Evolutionary conservation across 2,113 vertebrate species (phyloP), one percentile per base, ranked within the genome.

Genomic region (Takifugu bimaculatus): DNA sequence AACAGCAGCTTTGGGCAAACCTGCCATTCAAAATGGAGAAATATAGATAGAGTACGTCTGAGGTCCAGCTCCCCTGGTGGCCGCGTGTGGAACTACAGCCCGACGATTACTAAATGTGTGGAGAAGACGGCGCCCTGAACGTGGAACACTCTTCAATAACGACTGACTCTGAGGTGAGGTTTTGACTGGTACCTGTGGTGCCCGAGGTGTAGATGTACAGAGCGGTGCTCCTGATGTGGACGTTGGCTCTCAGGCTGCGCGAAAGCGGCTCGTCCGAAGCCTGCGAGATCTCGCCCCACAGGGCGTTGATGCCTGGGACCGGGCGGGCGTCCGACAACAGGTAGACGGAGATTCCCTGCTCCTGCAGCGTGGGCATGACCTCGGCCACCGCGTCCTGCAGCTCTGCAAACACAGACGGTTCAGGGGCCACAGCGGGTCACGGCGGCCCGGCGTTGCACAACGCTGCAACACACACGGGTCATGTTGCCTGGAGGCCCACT

Each of bases 181-280:
- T 20, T 20, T 20, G 20, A 20, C 20, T 20, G 20, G 35, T 76
- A 85, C 82, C 82, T 75, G 83, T 87, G 20, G 85, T 88, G 44
- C 83, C 85, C 4, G 93, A 94, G 2, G 93, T 94, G 86, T 92
- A 94, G 82, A 94, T 93, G 70, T 91, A 94, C 5, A 93, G 29
- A 6, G 92, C 91, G 0, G 72, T 88, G 65, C 87, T 93, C 51
- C 2, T 2, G 4, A 66, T 5, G 1, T 60, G 78, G 59, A 90
- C 9, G 0, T 81, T 74, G 14, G 87, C 60, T 9, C 92, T 84
- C 15, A 92, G 72, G 12, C 72, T 70, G 39, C 3, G 10, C 2
- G 91, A 77, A 57, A 91, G 25, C 0, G 92, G 91, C 25, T 84
- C 28, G 0, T 90, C 88, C 0, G 93, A 85, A 0, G 90, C 88